Base-by-base conservation (phyloP, 2,797 vertebrate species). In the Rhabdomys pumilio region DNA sequence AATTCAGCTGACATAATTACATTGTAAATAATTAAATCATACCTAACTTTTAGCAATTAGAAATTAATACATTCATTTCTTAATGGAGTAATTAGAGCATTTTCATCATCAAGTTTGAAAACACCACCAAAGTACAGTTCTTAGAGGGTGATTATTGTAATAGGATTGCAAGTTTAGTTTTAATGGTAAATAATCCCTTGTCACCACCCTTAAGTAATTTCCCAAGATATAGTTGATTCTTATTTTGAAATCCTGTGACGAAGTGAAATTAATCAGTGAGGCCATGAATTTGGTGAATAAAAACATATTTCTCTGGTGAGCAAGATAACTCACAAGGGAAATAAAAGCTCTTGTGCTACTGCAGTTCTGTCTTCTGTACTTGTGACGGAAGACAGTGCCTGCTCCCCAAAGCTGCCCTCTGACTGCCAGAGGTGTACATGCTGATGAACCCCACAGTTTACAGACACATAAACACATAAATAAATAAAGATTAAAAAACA, bases 101-200 rank as follows among this genome's bases (percentile, higher is more conserved):
- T 89, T 31, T 73, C n/a, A 22, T 34, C 77, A 86, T 19, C 17
- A 89, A 94, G 17, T 59, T 82, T 94, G 94, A 81, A 83, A 72
- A 72, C 31, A 86, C 31, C 24, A 73, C 63, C 14, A 65, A 65
- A 20, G 83, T n/a, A 53, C 1, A 19, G 12, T 72, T 34, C 38
- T 77, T 89, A 57, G 47, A 69, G 38, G 3, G 19, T 47, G 3
- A 65, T 73, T 86, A 65, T 26, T 89, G 0, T 75, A 77, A 29
- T 12, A 85, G 19, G 65, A 73, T 75, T 53, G 94, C 50, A 55
- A 29, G 17, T 34, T 89, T 79, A 53, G 13, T 11, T 93, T 86
- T 93, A 13, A 77, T 90, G 7, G 22, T 9, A 90, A 73, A 91
- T 73, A 73, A 82, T 55, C 86, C 4, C 4, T 79, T 73, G 1